Evolutionary conservation across 2,797 vertebrate species (phyloP).

Genomic region (Onychomys torridus): DNA sequence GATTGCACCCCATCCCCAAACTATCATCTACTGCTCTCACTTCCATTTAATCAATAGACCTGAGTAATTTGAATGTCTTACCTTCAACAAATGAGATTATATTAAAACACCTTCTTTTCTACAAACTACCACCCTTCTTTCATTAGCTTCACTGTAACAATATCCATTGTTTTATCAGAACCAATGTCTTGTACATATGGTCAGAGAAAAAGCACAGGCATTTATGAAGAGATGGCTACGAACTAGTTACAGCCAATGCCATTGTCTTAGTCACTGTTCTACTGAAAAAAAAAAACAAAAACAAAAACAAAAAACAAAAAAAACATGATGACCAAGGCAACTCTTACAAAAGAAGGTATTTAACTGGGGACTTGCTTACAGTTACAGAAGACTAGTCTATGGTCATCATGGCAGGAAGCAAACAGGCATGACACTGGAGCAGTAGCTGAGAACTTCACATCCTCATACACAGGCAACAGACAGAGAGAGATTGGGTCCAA

Average conservation of each 20-base stretch:
- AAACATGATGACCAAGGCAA: background rate
- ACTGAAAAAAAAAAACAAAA: too few species aligned
- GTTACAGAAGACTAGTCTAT: background rate
- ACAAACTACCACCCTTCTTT: background rate
- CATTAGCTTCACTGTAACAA: background rate
- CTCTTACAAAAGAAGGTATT: background rate
- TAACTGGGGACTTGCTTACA: background rate
- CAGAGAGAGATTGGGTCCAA: too few species aligned
- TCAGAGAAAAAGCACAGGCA: background rate
- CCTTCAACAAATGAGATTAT: background rate
- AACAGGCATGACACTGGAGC: background rate
- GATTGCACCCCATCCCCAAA: background rate
- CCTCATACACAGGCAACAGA: too few species aligned
- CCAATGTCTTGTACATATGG: background rate
- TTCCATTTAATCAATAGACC: background rate
- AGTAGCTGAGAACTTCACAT: background rate
- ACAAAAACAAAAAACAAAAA: too few species aligned
- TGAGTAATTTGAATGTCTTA: background rate
- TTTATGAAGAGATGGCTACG: background rate
- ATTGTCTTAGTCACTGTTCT: background rate
- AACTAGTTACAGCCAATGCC: background rate
- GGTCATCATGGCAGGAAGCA: background rate
- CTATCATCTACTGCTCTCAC: background rate
- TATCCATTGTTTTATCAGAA: slow-evolving; percentile 9
- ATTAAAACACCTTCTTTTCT: background rate